These are phyloP conservation scores for Ectobius pallidus DNA, from an alignment of 2,888 invertebrate genomes.

Conservation along the genomic window DNA sequence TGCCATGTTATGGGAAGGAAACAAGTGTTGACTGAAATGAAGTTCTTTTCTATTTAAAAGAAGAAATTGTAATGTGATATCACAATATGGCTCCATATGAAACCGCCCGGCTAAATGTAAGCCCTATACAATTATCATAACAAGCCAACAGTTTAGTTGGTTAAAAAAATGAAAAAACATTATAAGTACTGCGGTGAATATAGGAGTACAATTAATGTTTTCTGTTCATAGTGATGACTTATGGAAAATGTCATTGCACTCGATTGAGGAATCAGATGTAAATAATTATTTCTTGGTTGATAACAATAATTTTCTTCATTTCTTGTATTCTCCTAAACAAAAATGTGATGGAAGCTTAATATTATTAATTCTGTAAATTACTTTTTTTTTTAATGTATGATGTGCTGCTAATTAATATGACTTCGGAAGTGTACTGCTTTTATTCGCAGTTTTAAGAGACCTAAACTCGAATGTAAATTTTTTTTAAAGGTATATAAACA, in stretches of 20 bases:
- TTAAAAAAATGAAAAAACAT: background rate
- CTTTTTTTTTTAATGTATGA: conserved; percentile 30
- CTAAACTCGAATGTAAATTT: conserved; percentile 20
- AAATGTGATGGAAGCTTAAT: conserved; percentile 34
- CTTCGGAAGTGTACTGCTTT: conserved; percentile 27
- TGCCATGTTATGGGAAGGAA: conserved; percentile 7
- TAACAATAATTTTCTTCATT: conserved; percentile 27
- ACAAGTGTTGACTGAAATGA: conserved; percentile 23
- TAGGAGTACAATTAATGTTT: conserved; percentile 31
- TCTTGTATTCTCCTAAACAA: conserved; percentile 27
- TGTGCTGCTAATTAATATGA: conserved; percentile 28
- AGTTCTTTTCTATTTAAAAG: conserved; percentile 23
- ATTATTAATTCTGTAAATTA: conserved; percentile 29
- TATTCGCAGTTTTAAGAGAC: conserved; percentile 27
- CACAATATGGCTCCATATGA: conserved; percentile 17
- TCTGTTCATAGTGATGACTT: conserved; percentile 14
- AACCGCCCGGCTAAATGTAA: conserved; percentile 20
- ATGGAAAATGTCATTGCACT: conserved; percentile 14
- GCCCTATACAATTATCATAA: conserved; percentile 4
- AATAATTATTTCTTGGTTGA: conserved; percentile 26
- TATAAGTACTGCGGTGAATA: conserved; percentile 21
- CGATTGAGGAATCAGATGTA: conserved; percentile 24
- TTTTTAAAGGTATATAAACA: conserved; percentile 16
- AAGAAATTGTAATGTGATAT: conserved; percentile 26
- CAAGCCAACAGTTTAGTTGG: conserved; percentile 14